phyloP scores from a whole-genome alignment of 64 coral and sea anemone species.

The Pocillopora verrucosa region DNA sequence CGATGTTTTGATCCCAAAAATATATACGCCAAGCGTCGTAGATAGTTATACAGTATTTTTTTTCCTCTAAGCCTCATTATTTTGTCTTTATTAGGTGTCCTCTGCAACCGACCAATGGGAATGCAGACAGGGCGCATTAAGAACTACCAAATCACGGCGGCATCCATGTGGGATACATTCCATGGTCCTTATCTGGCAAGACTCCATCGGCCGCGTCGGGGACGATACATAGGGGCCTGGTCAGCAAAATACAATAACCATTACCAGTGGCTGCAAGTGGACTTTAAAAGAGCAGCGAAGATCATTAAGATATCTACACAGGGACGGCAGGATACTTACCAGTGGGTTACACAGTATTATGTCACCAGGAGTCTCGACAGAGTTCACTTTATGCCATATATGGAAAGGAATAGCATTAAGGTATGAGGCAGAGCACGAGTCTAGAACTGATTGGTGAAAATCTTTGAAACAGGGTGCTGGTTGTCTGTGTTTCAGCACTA shows the following conservation, averaged over 20 bases:
- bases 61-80: background rate
- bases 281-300: slow-evolving; percentile 51
- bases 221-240: slow-evolving; percentile 64
- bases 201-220: slow-evolving; percentile 29
- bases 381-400: slow-evolving; percentile 54
- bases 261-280: slow-evolving; percentile 77
- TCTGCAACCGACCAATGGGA: slow-evolving; percentile 75
- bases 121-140: slow-evolving; percentile 63
- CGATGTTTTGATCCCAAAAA: too few species aligned
- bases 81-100: slow-evolving; percentile 23
- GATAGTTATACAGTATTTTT: background rate
- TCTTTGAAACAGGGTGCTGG: too few species aligned
- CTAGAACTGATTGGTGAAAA: too few species aligned
- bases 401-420: slow-evolving; percentile 52
- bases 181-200: slow-evolving; percentile 43
- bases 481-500: too few species aligned
- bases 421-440: background rate
- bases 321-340: slow-evolving; percentile 42
- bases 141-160: slow-evolving; percentile 58
- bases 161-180: slow-evolving; percentile 32
- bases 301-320: slow-evolving; percentile 62
- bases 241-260: slow-evolving; percentile 71
- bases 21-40: background rate
- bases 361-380: slow-evolving; percentile 52
- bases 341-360: slow-evolving; percentile 59